Base-by-base conservation (phyloP, 2,888 invertebrate genomes). In the Dioctria rufipes region DNA sequence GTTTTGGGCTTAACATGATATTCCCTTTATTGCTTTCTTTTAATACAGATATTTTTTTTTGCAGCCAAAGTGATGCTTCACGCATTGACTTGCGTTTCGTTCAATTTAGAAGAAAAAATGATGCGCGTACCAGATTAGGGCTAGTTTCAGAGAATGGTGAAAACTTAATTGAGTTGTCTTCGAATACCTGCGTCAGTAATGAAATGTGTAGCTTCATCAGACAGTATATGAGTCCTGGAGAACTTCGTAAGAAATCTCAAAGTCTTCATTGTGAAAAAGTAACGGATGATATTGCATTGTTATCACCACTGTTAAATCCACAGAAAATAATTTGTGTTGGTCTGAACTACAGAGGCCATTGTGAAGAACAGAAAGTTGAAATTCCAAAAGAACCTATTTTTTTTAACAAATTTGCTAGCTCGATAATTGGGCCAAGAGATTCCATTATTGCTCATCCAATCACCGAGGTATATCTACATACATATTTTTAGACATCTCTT, bases 261-360 rank as follows among this genome's bases (percentile, higher is more conserved):
- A 25, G 75, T 6, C 60, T 84, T 67, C 83, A 75, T 78, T 67
- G 83, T 9, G 81, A 83, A 79, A 11, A 58, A 5, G 66, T 82
- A 2, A 81, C 80, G 9, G 83, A 86, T 82, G 84, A 86, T 39
- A 80, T 88, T 0, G 82, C 81, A 3, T 78, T 89, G 0, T 73
- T 93, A 65, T 92, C 97, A 0, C 97, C 97, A 0, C 91, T 97
- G 25, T 92, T 92, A 2, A 92, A 93, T 42, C 94, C 95, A 81
- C 96, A 96, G 85, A 97, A 97, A 88, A 92, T 97, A 0, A 91
- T 95, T 0, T 96, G 96, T 86, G 92, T 97, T 11, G 96, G 96
- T 0, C 90, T 96, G 81, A 97, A 97, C 88, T 97, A 97, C 88
- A 87, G 90, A 78, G 96, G 96, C 60, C 96, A 96, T 85, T 97